Percentiles rank a stretch among this genome's conserved stretches.
Conservation (phyloP, 1,140 invertebrate genomes). For the Holotrichia oblita region DNA sequence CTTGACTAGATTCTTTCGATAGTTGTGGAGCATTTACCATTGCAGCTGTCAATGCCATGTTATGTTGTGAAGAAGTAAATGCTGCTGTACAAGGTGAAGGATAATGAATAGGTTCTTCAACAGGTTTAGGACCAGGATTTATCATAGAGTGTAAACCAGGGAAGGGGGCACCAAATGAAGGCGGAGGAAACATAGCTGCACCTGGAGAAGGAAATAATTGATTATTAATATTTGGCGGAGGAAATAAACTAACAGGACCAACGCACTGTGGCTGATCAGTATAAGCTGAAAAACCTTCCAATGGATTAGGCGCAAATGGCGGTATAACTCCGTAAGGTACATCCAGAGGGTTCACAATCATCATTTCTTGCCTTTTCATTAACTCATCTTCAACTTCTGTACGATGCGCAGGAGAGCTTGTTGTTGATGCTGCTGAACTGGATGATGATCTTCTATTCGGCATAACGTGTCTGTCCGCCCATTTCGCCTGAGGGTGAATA, state of each 20-base stretch:
- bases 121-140: constrained; percentile 66
- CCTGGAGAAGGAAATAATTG: constrained; percentile 72
- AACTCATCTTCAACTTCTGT: constrained; percentile 59
- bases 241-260: constrained; percentile 62
- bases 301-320: constrained; percentile 57
- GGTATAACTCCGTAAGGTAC: constrained; percentile 61
- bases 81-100: constrained; percentile 73
- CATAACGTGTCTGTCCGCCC: constrained; percentile 77
- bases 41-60: constrained; percentile 78
- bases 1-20: constrained; percentile 54
- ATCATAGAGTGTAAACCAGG: constrained; percentile 64
- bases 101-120: constrained; percentile 64
- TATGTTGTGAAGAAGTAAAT: constrained; percentile 80
- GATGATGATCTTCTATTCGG: constrained; percentile 73
- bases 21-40: constrained; percentile 68
- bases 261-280: constrained; percentile 66
- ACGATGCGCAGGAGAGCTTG: constrained; percentile 65
- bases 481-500: constrained; percentile 71
- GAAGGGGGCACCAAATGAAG: constrained; percentile 69
- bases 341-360: constrained; percentile 61
- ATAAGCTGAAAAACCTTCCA: constrained; percentile 64
- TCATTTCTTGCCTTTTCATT: constrained; percentile 51
- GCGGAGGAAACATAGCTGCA: constrained; percentile 67
- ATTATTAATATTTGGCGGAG: constrained; percentile 64
- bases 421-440: constrained; percentile 71